phyloP scores from a whole-genome alignment of 1,140 invertebrate genomes.

The Pygmarrhopalites habei region DNA sequence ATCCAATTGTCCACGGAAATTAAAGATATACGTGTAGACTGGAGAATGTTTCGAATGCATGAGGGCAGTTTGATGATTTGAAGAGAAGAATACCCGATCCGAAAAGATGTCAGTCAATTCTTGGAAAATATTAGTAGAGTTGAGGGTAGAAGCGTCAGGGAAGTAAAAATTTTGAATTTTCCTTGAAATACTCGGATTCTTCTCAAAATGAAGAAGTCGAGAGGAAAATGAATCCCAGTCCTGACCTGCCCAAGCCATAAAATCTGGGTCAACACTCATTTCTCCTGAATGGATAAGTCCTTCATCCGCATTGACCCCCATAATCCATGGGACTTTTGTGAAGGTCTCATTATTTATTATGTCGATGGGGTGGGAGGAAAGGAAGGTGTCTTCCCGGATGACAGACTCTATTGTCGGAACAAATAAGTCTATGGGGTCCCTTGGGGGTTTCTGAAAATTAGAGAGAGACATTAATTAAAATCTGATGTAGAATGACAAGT shows the following conservation, averaged over 20 bases:
- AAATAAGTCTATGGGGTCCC: constrained; percentile 25
- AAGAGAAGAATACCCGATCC: constrained; percentile 24
- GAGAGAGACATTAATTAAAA: not conserved
- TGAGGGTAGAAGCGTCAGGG: not conserved
- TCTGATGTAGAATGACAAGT: no score
- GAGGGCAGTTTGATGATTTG: constrained; percentile 15
- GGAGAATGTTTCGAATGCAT: constrained; percentile 20
- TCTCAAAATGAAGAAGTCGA: constrained; percentile 14
- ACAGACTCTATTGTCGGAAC: constrained; percentile 38
- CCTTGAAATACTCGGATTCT: constrained; percentile 13
- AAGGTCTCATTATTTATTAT: constrained; percentile 48
- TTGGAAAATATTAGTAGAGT: constrained; percentile 8
- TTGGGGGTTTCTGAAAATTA: constrained; percentile 40
- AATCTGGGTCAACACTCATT: constrained; percentile 2
- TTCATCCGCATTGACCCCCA: constrained; percentile 47
- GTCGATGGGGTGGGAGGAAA: constrained; percentile 52
- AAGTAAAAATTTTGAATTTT: constrained; percentile 23
- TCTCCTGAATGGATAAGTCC: constrained; percentile 10
- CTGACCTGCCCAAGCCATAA: not conserved
- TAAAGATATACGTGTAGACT: constrained; percentile 21
- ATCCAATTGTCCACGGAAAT: constrained; percentile 10
- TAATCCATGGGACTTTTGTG: constrained; percentile 58
- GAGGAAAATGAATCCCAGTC: constrained; percentile 15
- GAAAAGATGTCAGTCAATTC: constrained; percentile 26
- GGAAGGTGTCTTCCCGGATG: constrained; percentile 52